Evolutionary conservation across 2,113 vertebrate genomes (phyloP).

Genomic region (Collichthys lucidus): DNA sequence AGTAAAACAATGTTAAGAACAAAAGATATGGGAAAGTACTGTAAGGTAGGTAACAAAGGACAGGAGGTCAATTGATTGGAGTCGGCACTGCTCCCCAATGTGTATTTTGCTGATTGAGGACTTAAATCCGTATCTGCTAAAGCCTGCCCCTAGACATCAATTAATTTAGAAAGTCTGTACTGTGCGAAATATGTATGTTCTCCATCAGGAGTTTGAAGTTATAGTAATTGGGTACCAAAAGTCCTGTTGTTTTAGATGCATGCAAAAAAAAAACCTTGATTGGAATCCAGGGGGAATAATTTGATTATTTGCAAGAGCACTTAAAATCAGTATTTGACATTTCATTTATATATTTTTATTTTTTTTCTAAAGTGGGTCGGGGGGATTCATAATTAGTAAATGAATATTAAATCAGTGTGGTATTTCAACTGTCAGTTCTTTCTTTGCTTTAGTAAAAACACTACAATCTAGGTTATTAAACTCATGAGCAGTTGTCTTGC

Average conservation of each 20-base stretch:
- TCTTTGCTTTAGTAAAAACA: constrained; percentile 8
- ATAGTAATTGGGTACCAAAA: not conserved
- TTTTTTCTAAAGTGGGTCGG: not conserved
- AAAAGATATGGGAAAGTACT: no score
- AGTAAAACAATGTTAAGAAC: no score
- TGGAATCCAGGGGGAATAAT: not conserved
- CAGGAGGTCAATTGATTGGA: no score
- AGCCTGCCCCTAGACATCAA: no score
- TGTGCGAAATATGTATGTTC: no score
- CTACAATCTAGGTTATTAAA: not conserved
- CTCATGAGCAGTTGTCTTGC: not conserved
- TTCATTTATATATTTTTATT: no score
- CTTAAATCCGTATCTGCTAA: no score
- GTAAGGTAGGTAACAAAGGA: no score
- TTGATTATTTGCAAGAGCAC: not conserved
- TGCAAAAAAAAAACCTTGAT: not conserved
- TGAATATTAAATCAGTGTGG: not conserved
- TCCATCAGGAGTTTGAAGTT: no score
- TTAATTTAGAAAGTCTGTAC: no score
- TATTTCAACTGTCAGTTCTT: not conserved
- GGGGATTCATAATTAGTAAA: not conserved
- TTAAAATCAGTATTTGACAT: not conserved
- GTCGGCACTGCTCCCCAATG: no score
- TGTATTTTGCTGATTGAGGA: no score
- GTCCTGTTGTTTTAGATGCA: not conserved